Evolutionary conservation across 2,113 vertebrate species (phyloP), one percentile per base, ranked within the genome.

Genomic region (Danio rerio): DNA sequence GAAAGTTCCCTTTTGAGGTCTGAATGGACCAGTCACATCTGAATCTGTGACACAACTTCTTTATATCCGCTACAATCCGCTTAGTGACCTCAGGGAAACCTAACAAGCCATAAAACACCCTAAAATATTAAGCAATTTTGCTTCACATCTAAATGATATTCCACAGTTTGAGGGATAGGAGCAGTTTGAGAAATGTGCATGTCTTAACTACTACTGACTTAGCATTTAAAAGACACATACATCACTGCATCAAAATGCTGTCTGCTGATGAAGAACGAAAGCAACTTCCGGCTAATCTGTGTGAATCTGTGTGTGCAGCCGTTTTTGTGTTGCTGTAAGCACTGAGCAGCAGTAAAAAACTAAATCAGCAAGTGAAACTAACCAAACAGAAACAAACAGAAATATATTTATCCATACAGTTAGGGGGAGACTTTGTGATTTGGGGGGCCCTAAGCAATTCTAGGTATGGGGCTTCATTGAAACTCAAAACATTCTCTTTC

Each of bases 151-250:
- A 76, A 59, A 76, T 59, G 4, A 76, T 15, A 16, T 52, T 61
- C 56, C 56, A 31, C 31, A 31, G 31, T 31, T 31, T 2, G 56
- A 61, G 49, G 61, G 73, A 76, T 42, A 47, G 31, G 12, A 8
- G 69, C 56, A 61, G 71, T 40, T 58, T 74, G 16, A 58, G 52
- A 74, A 74, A 58, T 58, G 52, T 74, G 52, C 31, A 52, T 71
- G 50, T 5, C 70, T 72, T 16, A 31, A 85, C 85, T 81, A n/a
- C n/a, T 80, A 89, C 87, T 84, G 20, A 80, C 83, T 49, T 59
- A n/a, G 86, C 88, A 79, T 81, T 81, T 66, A 75, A 31, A 12
- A 65, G 50, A 76, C 59, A 21, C 5, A 68, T 82, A 83, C 83
- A 86, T 81, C 74, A 11, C 74, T 13, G 10, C 58, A 77, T 50